Evolutionary conservation across 1,140 invertebrate genomes (phyloP), one percentile per base, ranked within the genome.

Genomic region (Drosophila erecta): DNA sequence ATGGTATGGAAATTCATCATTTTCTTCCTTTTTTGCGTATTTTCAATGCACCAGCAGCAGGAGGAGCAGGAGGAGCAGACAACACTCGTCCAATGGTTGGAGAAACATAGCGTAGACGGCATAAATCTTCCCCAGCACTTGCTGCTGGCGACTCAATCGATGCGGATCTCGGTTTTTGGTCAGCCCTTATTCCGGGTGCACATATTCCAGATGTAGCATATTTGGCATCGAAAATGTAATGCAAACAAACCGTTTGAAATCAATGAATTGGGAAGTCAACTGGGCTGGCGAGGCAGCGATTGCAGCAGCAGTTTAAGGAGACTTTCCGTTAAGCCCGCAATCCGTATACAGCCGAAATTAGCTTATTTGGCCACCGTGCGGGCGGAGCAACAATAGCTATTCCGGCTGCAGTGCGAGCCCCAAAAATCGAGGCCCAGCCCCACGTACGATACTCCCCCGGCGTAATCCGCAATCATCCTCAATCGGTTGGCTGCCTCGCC

Each of bases 1-100:
- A 87, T 90, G 87, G 75, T 81, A 87, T 90, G 87, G 61, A 91
- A 83, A 91, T 91, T 79, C 80, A 89, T 91, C 72, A 81, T 90
- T 77, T 76, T 76, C 61, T 58, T 77, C 56, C 40, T 73, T 83
- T 79, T 73, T 80, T 76, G 40, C 43, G 56, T 53, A 38, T 61
- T 62, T 61, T 73, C 43, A 46, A 38, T 75, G 69, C 67, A 37
- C 33, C 24, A 24, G 24, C 24, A 24, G 24, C 0, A 24, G 24
- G 4, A 24, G 22, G 3, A 24, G 24, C 24, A 24, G 24, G 2
- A 22, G 22, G 4, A 24, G 24, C 69, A 72, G 67, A 72, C 69
- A 72, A 44, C 2, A 46, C 6, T 40, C 58, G 51, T 73, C 57
- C 55, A 62, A 65, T 47, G 69, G 69, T 51, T 62, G 54, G 38